These are phyloP conservation scores for Platichthys flesus DNA, from an alignment of 2,113 vertebrate genomes.

Conservation along the genomic window DNA sequence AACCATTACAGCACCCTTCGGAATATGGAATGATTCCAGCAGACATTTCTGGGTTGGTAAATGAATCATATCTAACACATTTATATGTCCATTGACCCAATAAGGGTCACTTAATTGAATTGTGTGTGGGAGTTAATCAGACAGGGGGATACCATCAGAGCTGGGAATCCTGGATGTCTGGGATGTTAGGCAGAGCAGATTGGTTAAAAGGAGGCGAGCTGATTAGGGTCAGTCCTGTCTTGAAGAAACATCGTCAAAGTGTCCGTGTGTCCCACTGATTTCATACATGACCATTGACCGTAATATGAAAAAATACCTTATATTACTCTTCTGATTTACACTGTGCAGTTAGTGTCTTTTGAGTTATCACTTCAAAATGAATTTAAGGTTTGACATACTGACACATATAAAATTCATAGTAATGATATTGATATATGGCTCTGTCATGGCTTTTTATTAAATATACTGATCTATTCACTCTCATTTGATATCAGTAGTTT, in stretches of 20 bases:
- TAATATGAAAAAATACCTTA: no score
- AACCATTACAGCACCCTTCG: constrained; percentile 14
- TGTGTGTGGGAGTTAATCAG: constrained; percentile 35
- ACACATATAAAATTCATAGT: no score
- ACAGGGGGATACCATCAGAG: constrained; percentile 24
- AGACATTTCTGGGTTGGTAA: constrained; percentile 63
- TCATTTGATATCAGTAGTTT: no score
- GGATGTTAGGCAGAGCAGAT: constrained; percentile 39
- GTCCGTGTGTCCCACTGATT: constrained; percentile 15
- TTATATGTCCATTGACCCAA: constrained; percentile 53
- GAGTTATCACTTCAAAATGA: no score
- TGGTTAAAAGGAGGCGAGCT: constrained; percentile 10
- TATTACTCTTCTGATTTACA: no score
- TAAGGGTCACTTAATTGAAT: constrained; percentile 41
- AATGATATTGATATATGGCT: no score
- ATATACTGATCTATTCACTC: no score
- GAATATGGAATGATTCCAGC: constrained; percentile 43
- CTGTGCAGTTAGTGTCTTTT: no score
- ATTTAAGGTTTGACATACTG: no score
- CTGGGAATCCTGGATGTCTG: constrained; percentile 12
- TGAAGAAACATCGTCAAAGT: constrained; percentile 2
- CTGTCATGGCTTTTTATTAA: no score
- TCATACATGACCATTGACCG: background rate
- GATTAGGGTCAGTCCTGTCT: constrained; percentile 42
- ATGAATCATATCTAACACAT: constrained; percentile 53